Base-by-base conservation (phyloP, 2,113 vertebrate species). In the Mastomys coucha region DNA sequence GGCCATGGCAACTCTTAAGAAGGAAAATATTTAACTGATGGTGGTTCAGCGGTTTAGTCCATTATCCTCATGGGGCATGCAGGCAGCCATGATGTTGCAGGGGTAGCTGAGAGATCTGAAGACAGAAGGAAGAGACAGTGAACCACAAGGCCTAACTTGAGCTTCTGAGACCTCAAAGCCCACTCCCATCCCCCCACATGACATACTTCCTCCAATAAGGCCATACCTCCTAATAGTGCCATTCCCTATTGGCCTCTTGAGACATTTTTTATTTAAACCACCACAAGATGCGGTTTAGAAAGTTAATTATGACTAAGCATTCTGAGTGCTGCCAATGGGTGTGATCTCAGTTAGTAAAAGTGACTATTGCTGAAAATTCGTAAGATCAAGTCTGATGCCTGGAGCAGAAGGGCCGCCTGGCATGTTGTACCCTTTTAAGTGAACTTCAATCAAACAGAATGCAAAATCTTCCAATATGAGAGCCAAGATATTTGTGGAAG, bases 211-310 rank as follows among this genome's bases (percentile, higher is more conserved):
- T 39, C 19, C 8, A 39, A 39, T 31, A 39, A 73, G n/a, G 70
- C 36, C 70, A 20, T 19, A 10, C 70, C n/a, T 39, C 70, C 17
- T 39, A 73, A 39, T 11, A 73, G n/a, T 20, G n/a, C n/a, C n/a
- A 39, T 2, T 73, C 70, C 70, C 69, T 72, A 19, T 1, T n/a
- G 69, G 69, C 36, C 69, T 72, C n/a, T n/a, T 36, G 69, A 17
- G 69, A n/a, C 69, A 31, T n/a, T 72, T 72, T 72, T n/a, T 73
- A 39, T 20, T 39, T n/a, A 39, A 73, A 39, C n/a, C 70, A 39
- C 70, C 70, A 39, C 42, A 82, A 87, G 49, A 70, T 39, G 14
- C 33, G 93, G 93, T 94, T 96, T n/a, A 78, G 39, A 88, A 85
- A 78, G 67, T 90, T 84, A 42, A 63, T 94, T 93, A 14, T 81